phyloP scores from a whole-genome alignment of 2,113 vertebrate genomes.

The Gorilla gorilla region DNA sequence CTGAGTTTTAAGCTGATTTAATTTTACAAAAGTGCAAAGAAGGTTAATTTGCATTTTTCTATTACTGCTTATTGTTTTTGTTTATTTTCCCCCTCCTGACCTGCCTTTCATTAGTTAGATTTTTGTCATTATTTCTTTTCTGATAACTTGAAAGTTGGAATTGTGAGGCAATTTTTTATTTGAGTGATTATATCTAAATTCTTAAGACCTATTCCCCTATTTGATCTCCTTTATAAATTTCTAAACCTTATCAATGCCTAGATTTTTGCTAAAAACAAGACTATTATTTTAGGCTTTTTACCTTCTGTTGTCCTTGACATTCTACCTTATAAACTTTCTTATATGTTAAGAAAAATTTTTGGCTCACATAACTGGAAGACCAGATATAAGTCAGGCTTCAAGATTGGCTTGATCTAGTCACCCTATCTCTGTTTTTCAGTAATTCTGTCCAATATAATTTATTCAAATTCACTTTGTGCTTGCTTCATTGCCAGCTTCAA shows the following conservation, averaged over 20 bases:
- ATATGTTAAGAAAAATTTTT: neutral
- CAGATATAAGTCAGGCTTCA: neutral
- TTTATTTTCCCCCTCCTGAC: neutral
- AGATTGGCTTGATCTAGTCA: neutral
- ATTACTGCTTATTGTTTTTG: neutral
- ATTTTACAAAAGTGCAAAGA: neutral
- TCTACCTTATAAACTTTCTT: neutral
- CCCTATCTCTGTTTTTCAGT: neutral
- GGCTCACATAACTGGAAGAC: neutral
- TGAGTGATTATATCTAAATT: neutral
- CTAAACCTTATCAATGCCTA: neutral
- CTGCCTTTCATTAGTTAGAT: neutral
- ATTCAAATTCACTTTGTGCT: neutral
- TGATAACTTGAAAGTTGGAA: neutral
- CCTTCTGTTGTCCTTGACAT: neutral
- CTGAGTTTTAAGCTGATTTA: neutral
- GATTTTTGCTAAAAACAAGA: neutral
- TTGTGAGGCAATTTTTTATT: neutral
- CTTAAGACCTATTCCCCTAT: neutral
- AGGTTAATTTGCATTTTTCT: neutral
- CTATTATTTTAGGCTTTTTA: neutral
- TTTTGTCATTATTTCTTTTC: neutral
- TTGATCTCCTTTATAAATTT: neutral
- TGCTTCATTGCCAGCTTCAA: neutral
- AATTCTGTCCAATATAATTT: neutral